Percentiles rank a stretch among this genome's conserved stretches.
phyloP scores from a whole-genome alignment of 2,888 invertebrate genomes.

The Mechanitis messenoides region DNA sequence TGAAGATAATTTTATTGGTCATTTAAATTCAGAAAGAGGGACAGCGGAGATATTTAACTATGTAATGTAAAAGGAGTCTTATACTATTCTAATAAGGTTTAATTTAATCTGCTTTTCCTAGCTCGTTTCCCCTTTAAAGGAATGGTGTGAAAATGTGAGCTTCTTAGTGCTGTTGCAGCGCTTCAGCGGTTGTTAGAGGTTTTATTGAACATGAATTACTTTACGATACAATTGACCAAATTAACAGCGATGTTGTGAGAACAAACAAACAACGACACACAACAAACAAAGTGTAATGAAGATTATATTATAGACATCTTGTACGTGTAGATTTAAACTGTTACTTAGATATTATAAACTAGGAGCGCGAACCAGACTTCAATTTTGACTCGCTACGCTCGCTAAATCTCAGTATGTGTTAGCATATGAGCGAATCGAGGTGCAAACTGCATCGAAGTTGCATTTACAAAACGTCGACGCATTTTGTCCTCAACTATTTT shows the following conservation, averaged over 20 bases:
- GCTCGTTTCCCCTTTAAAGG: slow-evolving; percentile 8
- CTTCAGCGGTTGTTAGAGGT: slow-evolving; percentile 18
- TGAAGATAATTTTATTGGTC: slow-evolving; percentile 29
- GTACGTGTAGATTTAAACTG: neutral
- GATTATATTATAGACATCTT: neutral
- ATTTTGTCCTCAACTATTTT: no score
- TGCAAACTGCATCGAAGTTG: no score
- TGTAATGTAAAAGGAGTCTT: slow-evolving; percentile 9
- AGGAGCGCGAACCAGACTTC: no score
- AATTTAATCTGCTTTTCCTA: neutral
- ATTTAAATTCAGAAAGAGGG: slow-evolving; percentile 23
- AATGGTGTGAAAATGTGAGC: slow-evolving; percentile 25
- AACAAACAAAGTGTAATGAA: no score
- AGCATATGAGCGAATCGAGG: no score
- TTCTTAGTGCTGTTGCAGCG: slow-evolving; percentile 17
- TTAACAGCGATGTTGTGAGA: no score
- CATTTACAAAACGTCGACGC: no score
- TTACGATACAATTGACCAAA: neutral
- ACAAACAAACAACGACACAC: no score
- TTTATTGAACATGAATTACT: slow-evolving; percentile 19
- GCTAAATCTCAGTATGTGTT: no score
- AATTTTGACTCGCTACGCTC: no score
- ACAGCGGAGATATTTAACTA: neutral
- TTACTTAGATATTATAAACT: no score
- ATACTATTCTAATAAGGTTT: neutral